Evolutionary conservation across 2,797 vertebrate genomes (phyloP).

Genomic region (Staurois parvus): DNA sequence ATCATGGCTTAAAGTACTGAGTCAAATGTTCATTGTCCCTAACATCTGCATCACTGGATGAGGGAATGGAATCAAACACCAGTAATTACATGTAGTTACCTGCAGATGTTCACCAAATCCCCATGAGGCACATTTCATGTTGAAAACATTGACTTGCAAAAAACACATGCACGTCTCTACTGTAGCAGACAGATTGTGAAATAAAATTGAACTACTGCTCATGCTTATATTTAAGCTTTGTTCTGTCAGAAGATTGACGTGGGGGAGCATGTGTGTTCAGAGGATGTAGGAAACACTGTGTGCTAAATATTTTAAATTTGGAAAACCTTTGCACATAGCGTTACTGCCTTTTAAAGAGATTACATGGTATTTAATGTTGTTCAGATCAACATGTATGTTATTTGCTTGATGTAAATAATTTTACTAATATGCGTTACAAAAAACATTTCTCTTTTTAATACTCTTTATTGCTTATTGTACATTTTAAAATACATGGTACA

Average conservation of each 20-base stretch:
- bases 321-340: no score
- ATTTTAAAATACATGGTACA: no score
- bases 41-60: constrained; percentile 54
- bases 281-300: background rate
- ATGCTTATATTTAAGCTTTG: background rate
- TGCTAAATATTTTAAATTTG: no score
- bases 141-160: constrained; percentile 41
- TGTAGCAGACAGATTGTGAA: background rate
- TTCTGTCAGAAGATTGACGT: background rate
- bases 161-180: background rate
- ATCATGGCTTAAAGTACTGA: background rate
- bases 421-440: no score
- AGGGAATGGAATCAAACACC: constrained; percentile 47
- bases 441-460: no score
- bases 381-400: no score
- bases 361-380: no score
- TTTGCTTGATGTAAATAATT: no score
- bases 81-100: constrained; percentile 62
- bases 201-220: background rate
- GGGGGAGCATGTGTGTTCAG: background rate
- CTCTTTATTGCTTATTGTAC: no score
- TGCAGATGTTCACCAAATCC: constrained; percentile 58
- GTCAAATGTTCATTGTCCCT: background rate
- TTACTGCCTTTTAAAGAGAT: no score
- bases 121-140: constrained; percentile 43